These are phyloP conservation scores for Drosophila pseudoananassae DNA, from an alignment of 1,140 invertebrate genomes.

Conservation along the genomic window DNA sequence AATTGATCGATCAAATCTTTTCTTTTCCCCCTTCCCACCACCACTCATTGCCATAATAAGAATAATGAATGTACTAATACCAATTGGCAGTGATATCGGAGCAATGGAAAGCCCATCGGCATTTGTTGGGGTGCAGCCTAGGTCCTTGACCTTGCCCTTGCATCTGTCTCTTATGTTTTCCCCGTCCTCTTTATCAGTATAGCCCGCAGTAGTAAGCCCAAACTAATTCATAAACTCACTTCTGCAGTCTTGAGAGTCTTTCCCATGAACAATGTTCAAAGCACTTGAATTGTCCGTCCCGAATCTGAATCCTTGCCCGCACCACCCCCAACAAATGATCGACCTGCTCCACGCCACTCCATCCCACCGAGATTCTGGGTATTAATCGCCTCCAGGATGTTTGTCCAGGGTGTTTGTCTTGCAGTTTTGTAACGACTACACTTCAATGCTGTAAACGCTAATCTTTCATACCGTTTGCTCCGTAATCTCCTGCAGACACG, in stretches of 20 bases:
- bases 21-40: slow-evolving; percentile 7
- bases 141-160: slow-evolving; percentile 9
- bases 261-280: too few relatives aligned
- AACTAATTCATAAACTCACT: too few relatives aligned
- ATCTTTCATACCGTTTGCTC: not conserved
- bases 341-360: slow-evolving; percentile 5
- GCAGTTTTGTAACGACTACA: not conserved
- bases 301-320: too few relatives aligned
- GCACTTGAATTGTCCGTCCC: not conserved
- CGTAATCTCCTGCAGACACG: slow-evolving; percentile 56
- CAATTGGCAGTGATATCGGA: slow-evolving; percentile 26
- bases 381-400: slow-evolving; percentile 7
- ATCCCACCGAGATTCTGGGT: not conserved
- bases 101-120: slow-evolving; percentile 23
- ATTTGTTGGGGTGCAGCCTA: slow-evolving; percentile 17
- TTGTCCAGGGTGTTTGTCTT: slow-evolving; percentile 15
- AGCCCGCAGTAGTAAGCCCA: not conserved
- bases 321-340: slow-evolving; percentile 17
- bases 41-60: slow-evolving; percentile 23
- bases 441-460: not conserved
- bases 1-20: slow-evolving; percentile 56
- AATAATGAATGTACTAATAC: slow-evolving; percentile 10
- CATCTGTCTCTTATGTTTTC: not conserved
- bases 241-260: not conserved
- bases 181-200: not conserved